Evolutionary conservation across 2,113 vertebrate genomes (phyloP).

Genomic region (Rynchops niger): DNA sequence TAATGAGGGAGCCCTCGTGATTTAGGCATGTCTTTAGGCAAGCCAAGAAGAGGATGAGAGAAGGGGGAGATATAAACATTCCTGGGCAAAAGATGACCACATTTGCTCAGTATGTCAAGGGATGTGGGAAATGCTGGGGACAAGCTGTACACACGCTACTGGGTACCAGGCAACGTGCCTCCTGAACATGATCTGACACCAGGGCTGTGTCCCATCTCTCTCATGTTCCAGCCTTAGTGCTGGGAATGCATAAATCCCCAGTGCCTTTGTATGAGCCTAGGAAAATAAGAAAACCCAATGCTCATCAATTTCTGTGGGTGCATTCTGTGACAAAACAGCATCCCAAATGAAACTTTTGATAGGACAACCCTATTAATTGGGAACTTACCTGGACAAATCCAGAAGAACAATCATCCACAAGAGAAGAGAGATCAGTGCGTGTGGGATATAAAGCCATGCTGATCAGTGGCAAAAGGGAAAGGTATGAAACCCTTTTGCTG

Average conservation of each 20-base stretch:
- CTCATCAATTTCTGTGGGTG: background rate
- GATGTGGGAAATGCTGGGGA: background rate
- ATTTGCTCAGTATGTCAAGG: background rate
- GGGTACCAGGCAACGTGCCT: background rate
- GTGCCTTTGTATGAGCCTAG: background rate
- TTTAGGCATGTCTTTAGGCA: background rate
- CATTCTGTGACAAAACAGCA: background rate
- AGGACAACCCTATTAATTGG: background rate
- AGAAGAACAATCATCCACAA: background rate
- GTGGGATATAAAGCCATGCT: background rate
- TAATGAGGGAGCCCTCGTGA: background rate
- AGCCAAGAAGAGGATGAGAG: background rate
- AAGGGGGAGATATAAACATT: background rate
- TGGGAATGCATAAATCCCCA: background rate
- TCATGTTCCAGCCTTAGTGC: background rate
- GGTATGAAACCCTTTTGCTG: background rate
- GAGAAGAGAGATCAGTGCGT: background rate
- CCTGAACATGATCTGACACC: background rate
- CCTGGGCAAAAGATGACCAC: background rate
- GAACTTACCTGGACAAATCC: background rate
- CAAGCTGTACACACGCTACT: background rate
- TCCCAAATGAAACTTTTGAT: background rate
- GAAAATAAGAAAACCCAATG: background rate
- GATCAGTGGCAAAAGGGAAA: background rate
- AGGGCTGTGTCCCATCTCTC: background rate